Percentiles rank a stretch among this genome's conserved stretches.
These are phyloP conservation scores for Scotopteryx bipunctaria DNA, from an alignment of 2,888 invertebrate species.

Conservation along the genomic window DNA sequence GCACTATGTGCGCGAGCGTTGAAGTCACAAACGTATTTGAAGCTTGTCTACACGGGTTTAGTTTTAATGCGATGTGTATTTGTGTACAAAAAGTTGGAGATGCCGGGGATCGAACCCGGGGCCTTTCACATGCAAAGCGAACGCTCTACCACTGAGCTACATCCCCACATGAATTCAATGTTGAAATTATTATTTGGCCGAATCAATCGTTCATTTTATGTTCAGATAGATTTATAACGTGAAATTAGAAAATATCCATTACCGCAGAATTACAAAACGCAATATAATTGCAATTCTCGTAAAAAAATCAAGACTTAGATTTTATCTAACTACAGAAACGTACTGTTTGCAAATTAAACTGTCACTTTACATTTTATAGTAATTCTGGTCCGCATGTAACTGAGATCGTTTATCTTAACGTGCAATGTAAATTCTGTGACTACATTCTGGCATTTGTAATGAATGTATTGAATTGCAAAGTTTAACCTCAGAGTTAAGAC, in stretches of 20 bases:
- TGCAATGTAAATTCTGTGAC: conserved; percentile 26
- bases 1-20: no score
- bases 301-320: no score
- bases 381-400: not conserved
- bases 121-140: conserved; percentile 99
- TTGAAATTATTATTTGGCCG: conserved; percentile 15
- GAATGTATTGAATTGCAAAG: conserved; percentile 39
- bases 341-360: not conserved
- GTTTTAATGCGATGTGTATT: not conserved
- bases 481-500: conserved; percentile 1
- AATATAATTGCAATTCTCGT: no score
- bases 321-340: not conserved
- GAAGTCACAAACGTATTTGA: no score
- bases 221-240: no score
- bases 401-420: conserved; percentile 9
- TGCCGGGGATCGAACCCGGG: conserved; percentile 98
- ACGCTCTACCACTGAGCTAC: conserved; percentile 99
- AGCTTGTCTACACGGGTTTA: no score
- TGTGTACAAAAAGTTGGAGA: conserved; percentile 82
- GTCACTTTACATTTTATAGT: not conserved
- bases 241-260: no score
- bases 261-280: no score
- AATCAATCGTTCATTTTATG: not conserved
- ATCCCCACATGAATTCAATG: conserved; percentile 81
- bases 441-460: conserved; percentile 36